Percentiles rank a stretch among this genome's conserved stretches.
phyloP scores from a whole-genome alignment of 1,140 invertebrate genomes.

The Triops longicaudatus region DNA sequence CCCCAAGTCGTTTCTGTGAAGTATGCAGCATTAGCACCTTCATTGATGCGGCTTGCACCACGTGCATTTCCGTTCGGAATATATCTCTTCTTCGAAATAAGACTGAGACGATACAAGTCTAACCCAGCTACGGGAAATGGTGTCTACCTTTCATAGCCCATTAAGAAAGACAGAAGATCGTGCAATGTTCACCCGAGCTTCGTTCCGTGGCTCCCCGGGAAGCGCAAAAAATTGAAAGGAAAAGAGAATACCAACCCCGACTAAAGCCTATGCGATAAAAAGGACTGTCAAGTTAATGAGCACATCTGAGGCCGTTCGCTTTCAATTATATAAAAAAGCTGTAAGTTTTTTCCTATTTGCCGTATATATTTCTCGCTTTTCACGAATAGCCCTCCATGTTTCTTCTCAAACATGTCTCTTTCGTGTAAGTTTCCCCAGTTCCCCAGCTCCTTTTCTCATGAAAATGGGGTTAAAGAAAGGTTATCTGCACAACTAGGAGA shows the following conservation, averaged over 20 bases:
- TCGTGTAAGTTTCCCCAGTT: background rate
- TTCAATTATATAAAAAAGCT: conserved; percentile 12
- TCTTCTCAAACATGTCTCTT: no score
- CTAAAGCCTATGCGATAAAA: conserved; percentile 4
- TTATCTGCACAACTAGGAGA: background rate
- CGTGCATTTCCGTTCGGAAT: background rate
- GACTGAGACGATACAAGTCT: background rate
- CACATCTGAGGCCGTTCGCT: background rate
- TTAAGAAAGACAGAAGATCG: conserved; percentile 15
- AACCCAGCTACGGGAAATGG: background rate
- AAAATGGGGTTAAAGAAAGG: background rate
- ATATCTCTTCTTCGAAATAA: background rate
- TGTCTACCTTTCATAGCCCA: conserved; percentile 14
- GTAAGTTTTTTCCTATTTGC: background rate
- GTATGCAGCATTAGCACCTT: background rate
- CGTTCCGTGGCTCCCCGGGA: background rate
- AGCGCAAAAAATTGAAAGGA: background rate
- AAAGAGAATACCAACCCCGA: background rate
- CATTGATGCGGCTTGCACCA: background rate
- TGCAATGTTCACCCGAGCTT: background rate
- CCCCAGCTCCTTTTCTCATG: background rate
- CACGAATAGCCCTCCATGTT: background rate
- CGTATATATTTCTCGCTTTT: background rate
- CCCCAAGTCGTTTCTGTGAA: background rate
- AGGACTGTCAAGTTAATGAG: background rate